These are phyloP conservation scores for Branchellion lobata DNA, from an alignment of 2,888 invertebrate genomes.

Conservation along the genomic window DNA sequence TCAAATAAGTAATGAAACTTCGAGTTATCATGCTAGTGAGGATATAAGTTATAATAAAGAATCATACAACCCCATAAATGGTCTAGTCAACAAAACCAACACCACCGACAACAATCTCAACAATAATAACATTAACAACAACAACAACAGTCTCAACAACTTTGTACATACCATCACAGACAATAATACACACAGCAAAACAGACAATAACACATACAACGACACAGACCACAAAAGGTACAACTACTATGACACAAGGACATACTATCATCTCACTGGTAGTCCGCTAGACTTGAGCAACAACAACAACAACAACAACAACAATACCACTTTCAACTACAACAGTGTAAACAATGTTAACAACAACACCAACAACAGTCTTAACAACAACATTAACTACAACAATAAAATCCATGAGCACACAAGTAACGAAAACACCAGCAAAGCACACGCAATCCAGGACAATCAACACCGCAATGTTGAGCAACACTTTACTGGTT, in stretches of 20 bases:
- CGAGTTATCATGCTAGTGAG: too few relatives aligned
- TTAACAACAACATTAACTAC: not conserved
- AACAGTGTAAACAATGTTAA: not conserved
- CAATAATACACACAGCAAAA: not conserved
- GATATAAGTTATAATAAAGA: too few relatives aligned
- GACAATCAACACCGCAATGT: too few relatives aligned
- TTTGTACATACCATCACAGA: not conserved
- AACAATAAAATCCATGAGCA: not conserved
- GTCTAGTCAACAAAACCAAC: too few relatives aligned
- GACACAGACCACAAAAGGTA: not conserved
- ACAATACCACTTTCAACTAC: not conserved
- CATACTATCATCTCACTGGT: not conserved
- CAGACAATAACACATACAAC: not conserved
- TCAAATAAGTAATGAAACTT: too few relatives aligned
- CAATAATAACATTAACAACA: too few relatives aligned
- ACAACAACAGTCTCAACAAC: not conserved
- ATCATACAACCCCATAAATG: too few relatives aligned
- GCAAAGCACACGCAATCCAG: too few relatives aligned
- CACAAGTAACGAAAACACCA: not conserved
- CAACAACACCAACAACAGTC: not conserved
- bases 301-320: not conserved
- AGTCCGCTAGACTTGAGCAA: slow-evolving; percentile 2
- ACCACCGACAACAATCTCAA: too few relatives aligned
- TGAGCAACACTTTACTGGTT: too few relatives aligned
- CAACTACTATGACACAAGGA: not conserved